These are phyloP conservation scores for Notolabrus celidotus DNA, from an alignment of 2,797 vertebrate species.

Conservation along the genomic window DNA sequence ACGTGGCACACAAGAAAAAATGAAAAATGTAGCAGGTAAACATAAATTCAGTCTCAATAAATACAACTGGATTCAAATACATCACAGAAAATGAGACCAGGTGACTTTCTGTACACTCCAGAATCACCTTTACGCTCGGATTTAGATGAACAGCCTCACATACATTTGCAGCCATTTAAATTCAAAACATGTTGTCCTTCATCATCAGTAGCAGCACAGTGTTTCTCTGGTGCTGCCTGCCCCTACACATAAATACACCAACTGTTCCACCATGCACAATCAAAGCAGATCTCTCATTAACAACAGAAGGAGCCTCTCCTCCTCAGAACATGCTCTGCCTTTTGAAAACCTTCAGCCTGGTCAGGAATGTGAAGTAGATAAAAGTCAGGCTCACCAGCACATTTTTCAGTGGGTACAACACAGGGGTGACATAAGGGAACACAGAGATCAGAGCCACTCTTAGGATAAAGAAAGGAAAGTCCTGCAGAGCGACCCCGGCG, in stretches of 20 bases:
- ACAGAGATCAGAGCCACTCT: conserved; percentile 79
- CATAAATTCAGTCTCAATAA: conserved; percentile 50
- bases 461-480: conserved; percentile 87
- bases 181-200: conserved; percentile 20
- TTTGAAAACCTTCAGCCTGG: conserved; percentile 78
- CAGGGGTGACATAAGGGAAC: conserved; percentile 83
- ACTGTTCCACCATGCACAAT: conserved; percentile 27
- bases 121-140: conserved; percentile 11
- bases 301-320: conserved; percentile 34
- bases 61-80: conserved; percentile 52
- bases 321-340: conserved; percentile 81
- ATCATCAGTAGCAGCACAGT: conserved; percentile 7
- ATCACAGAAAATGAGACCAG: background rate
- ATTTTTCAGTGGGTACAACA: conserved; percentile 87
- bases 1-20: background rate
- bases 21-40: conserved; percentile 23
- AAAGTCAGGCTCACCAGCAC: conserved; percentile 80
- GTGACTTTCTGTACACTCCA: background rate
- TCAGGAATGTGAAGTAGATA: conserved; percentile 86
- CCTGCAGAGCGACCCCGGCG: conserved; percentile 82
- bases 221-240: conserved; percentile 15
- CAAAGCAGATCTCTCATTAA: conserved; percentile 11
- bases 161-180: conserved; percentile 22
- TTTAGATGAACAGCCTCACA: conserved; percentile 8
- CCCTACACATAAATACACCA: conserved; percentile 31